Conservation (phyloP, 2,113 vertebrate genomes). For the Callionymus lyra region DNA sequence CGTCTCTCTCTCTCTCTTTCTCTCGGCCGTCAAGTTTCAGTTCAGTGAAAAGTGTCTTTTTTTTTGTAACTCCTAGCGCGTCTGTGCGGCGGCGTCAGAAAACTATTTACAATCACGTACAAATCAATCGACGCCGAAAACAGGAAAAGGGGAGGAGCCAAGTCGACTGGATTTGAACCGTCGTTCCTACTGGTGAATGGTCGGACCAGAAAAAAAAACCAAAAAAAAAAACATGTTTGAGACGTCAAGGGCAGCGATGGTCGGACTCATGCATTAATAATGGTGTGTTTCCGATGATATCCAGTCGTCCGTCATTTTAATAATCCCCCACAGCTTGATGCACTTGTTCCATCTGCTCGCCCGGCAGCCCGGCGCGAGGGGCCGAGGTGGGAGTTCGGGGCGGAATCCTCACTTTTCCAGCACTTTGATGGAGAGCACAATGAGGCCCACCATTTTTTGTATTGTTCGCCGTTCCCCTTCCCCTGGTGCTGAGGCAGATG, state of each 20-base stretch:
- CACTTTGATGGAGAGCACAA: constrained; percentile 73
- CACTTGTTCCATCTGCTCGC: constrained; percentile 78
- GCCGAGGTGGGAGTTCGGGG: constrained; percentile 44
- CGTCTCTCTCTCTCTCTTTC: constrained; percentile 34
- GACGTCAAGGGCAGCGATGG: constrained; percentile 70
- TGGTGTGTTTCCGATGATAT: constrained; percentile 71
- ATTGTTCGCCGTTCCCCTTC: constrained; percentile 60
- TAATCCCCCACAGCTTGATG: constrained; percentile 80
- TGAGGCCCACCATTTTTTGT: constrained; percentile 49
- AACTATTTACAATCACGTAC: constrained; percentile 75
- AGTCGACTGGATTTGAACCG: too few relatives aligned
- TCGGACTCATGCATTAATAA: constrained; percentile 76
- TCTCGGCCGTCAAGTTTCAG: constrained; percentile 90
- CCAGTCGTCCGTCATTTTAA: constrained; percentile 77
- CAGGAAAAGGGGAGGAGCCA: constrained; percentile 70
- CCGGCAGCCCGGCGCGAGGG: constrained; percentile 59
- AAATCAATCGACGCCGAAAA: constrained; percentile 67
- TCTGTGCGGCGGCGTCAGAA: constrained; percentile 86
- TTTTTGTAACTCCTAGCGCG: constrained; percentile 83
- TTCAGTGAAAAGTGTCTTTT: constrained; percentile 77
- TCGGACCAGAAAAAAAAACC: constrained; percentile 45
- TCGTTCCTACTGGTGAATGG: too few relatives aligned
- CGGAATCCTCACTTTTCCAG: constrained; percentile 53
- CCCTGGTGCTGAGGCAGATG: constrained; percentile 64
- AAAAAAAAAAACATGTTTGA: constrained; percentile 56